Evolutionary conservation across 2,888 invertebrate genomes (phyloP), one percentile per base, ranked within the genome.

Genomic region (Diachrysia chrysitis): DNA sequence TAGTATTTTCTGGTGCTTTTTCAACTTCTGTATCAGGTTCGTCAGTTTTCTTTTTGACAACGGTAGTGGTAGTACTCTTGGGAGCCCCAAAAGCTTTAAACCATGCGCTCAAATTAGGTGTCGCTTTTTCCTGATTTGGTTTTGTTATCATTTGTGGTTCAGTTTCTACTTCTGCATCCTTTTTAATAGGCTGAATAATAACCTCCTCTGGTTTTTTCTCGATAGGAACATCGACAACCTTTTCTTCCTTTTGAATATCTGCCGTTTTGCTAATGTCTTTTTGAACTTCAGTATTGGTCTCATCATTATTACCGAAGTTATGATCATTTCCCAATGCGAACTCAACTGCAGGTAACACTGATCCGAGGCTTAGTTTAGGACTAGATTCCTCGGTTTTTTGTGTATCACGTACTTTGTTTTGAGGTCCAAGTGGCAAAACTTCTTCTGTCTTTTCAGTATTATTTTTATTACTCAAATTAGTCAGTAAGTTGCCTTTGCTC

Each of bases 21-120:
- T 96, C 42, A 42, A 6, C 96, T 12, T 94, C 94, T 48, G 90
- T 92, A 2, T 96, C 95, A 25, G 90, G 86, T 25, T 96, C 95
- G 16, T 97, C 96, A 0, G 92, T 86, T 87, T 97, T 97, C 87
- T 97, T 97, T 57, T 96, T 96, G 19, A 66, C 32, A 0, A 88
- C 81, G 7, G 90, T 81, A 12, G 95, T 88, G 70, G 95, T 93
- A 1, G 96, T 94, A 71, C 95, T 96, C 91, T 98, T 98, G 0
- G 98, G 98, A 0, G 97, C 97, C 12, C 98, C 98, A 87, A 98
- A 98, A 0, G 98, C 98, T 91, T 98, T 98, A 74, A 98, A 98
- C 98, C 98, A 98, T 32, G 98, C 98, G 87, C 98, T 98, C 65
- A 98, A 95, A 92, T 98, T 98, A 0, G 98, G 98, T 42, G 98